Conservation (phyloP, 2,113 vertebrate species). For the Anhinga anhinga region DNA sequence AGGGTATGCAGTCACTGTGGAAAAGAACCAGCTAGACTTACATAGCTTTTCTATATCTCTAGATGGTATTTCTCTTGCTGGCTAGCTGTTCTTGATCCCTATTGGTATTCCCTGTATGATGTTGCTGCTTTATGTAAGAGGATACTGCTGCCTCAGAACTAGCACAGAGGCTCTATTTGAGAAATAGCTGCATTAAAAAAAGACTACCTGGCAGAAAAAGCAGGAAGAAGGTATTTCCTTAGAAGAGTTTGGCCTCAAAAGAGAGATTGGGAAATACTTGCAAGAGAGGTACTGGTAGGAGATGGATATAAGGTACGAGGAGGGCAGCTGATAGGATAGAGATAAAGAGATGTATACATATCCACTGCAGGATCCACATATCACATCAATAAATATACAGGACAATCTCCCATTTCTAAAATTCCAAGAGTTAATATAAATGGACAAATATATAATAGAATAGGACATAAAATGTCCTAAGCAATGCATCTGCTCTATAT, state of each 20-base stretch:
- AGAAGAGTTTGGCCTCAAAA: background rate
- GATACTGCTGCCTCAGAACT: background rate
- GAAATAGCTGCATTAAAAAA: background rate
- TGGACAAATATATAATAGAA: constrained; percentile 5
- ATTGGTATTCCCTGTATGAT: background rate
- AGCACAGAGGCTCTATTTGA: background rate
- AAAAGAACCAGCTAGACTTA: background rate
- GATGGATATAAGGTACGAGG: background rate
- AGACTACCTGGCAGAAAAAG: background rate
- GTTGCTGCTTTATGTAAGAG: background rate
- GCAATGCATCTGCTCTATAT: background rate
- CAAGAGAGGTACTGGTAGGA: background rate
- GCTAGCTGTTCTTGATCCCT: background rate
- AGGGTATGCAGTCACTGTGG: background rate
- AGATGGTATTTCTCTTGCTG: background rate
- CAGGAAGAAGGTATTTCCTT: background rate
- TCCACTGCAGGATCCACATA: background rate
- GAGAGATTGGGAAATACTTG: background rate
- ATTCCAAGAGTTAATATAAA: background rate
- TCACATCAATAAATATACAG: background rate
- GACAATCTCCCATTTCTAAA: background rate
- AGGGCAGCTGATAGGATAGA: background rate
- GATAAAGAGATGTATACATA: background rate
- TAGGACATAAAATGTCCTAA: constrained; percentile 1
- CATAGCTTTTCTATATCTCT: background rate